Evolutionary conservation across 2,113 vertebrate genomes (phyloP).

Genomic region (Mormoops blainvillei): DNA sequence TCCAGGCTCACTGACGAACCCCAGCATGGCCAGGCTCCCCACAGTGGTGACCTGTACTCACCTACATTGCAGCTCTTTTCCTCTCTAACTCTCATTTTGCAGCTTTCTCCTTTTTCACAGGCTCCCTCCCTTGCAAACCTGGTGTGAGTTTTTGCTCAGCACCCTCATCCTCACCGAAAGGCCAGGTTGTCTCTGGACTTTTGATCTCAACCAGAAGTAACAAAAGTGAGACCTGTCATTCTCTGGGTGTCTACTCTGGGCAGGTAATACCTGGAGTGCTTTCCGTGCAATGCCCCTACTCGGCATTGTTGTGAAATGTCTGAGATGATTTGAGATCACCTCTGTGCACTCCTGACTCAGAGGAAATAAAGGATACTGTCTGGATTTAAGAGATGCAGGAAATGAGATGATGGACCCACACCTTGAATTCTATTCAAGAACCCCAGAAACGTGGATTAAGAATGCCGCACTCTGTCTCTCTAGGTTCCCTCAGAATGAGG

Average conservation of each 20-base stretch:
- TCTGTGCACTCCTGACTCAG: not conserved
- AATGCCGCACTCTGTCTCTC: not conserved
- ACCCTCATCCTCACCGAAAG: not conserved
- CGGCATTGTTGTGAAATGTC: not conserved
- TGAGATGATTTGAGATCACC: not conserved
- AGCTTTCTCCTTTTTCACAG: not conserved
- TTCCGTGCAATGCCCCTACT: not conserved
- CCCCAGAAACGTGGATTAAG: not conserved
- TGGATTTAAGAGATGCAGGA: not conserved
- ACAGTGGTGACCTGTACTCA: not conserved
- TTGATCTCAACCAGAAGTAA: not conserved
- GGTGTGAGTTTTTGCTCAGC: not conserved
- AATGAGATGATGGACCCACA: not conserved
- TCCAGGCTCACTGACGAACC: not conserved
- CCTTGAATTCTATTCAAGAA: not conserved
- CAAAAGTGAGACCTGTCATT: not conserved
- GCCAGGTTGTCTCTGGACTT: not conserved
- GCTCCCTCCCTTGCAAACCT: not conserved
- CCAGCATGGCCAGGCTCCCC: no score
- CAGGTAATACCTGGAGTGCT: not conserved
- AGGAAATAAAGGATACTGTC: not conserved
- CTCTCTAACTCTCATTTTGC: not conserved
- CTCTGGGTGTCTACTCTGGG: not conserved
- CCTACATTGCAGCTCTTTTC: not conserved
- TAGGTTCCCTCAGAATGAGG: not conserved